Evolutionary conservation across 2,113 vertebrate genomes (phyloP), one percentile per base, ranked within the genome.

Genomic region (Bubalus kerabau): DNA sequence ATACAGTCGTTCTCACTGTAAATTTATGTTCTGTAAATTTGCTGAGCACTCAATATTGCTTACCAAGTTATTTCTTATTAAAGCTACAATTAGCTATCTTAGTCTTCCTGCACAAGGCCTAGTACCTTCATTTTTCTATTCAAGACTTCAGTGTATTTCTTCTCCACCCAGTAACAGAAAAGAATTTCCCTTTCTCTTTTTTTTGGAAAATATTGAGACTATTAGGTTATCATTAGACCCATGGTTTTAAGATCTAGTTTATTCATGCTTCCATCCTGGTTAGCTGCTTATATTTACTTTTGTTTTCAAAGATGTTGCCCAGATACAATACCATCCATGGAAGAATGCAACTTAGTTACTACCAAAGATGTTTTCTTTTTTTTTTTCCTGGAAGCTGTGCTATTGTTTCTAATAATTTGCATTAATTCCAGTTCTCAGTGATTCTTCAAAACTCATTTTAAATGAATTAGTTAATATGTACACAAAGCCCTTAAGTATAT

Each of bases 391-490:
- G 23, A 88, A 92, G 74, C 48, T 57, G 15, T 32, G 32, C 7
- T 71, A 46, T n/a, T 92, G 19, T 74, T 92, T 95, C 24, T 89
- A 84, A 57, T 50, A 50, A 88, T 59, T 9, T 57, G 17, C 21
- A 80, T 85, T 90, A 85, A 52, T 40, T 43, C 60, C 17, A 62
- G 16, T 36, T 97, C 56, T 90, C 12, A 16, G 46, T 78, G 48
- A 90, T 84, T 95, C 56, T 76, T 92, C 62, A 88, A 95, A 95
- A 85, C 32, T 50, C 40, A 90, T 71, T 86, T 93, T 80, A 91
- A 91, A 46, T 62, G 30, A 60, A 82, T 87, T 93, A 93, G 78
- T 48, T 78, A 92, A 52, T 80, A 89, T 52, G 40, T n/a, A 64
- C 40, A 26, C 46, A 85, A 76, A 91, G 28, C 82, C 43, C 60